These are phyloP conservation scores for Labrus mixtus DNA, from an alignment of 2,113 vertebrate genomes.

Conservation along the genomic window DNA sequence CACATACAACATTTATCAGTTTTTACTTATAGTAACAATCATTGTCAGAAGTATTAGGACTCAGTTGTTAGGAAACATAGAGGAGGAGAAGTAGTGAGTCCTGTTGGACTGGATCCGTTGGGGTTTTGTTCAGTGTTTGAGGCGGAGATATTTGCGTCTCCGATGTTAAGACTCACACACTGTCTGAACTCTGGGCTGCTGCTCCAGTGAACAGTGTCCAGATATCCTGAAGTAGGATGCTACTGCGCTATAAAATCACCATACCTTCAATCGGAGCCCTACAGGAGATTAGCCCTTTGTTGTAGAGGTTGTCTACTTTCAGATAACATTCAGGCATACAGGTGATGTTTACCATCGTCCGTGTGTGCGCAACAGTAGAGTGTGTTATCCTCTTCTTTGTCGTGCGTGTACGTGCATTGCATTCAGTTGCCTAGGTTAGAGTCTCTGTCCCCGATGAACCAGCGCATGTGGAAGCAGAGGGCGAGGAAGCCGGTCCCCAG, in stretches of 20 bases:
- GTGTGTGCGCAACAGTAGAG: slow-evolving; percentile 26
- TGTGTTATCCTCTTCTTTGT: background rate
- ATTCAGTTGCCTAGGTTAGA: slow-evolving; percentile 90
- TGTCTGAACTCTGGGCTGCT: slow-evolving; percentile 1
- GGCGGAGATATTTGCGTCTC: slow-evolving; percentile 31
- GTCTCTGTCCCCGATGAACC: slow-evolving; percentile 97
- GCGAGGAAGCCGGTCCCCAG: slow-evolving; percentile 97
- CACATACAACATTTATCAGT: slow-evolving; percentile 78
- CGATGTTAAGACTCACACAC: slow-evolving; percentile 21
- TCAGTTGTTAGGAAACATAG: slow-evolving; percentile 61
- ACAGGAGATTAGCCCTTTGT: slow-evolving; percentile 61
- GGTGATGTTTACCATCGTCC: slow-evolving; percentile 8
- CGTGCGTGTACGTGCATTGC: background rate
- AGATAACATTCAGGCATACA: slow-evolving; percentile 21
- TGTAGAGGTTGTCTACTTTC: slow-evolving; percentile 27
- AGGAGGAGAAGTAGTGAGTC: slow-evolving; percentile 38
- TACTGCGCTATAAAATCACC: background rate
- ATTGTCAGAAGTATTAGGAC: slow-evolving; percentile 60
- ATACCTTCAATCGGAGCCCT: slow-evolving; percentile 42
- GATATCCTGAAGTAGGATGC: slow-evolving; percentile 38
- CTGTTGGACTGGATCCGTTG: slow-evolving; percentile 26
- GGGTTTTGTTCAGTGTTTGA: slow-evolving; percentile 28
- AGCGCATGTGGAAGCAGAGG: slow-evolving; percentile 96
- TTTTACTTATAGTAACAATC: slow-evolving; percentile 69
- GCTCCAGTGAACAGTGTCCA: slow-evolving; percentile 27